phyloP scores from a whole-genome alignment of 2,113 vertebrate species.

The Oceanodroma tethys region DNA sequence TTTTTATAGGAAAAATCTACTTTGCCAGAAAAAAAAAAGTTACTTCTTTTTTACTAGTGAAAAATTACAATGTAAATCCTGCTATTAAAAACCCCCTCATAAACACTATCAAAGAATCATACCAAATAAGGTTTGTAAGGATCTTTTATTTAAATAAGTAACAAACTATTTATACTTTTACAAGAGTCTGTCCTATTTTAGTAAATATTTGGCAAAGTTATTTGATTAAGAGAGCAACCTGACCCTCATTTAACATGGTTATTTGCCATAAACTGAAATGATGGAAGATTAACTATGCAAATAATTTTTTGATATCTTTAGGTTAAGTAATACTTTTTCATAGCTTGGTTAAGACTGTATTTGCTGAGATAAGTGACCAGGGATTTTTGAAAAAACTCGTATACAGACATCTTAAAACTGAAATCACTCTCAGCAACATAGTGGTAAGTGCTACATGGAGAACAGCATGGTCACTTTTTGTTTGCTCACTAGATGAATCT shows the following conservation, averaged over 20 bases:
- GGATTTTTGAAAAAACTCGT: neutral
- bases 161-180: slow-evolving; percentile 83
- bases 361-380: neutral
- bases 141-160: slow-evolving; percentile 81
- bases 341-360: slow-evolving; percentile 4
- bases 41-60: slow-evolving; percentile 36
- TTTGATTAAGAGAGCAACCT: slow-evolving; percentile 78
- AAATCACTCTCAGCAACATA: neutral
- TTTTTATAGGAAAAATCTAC: slow-evolving; percentile 57
- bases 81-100: slow-evolving; percentile 52
- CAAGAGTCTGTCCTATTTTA: slow-evolving; percentile 80
- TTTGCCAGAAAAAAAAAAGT: neutral
- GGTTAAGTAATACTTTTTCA: slow-evolving; percentile 4
- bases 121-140: slow-evolving; percentile 78
- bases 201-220: slow-evolving; percentile 79
- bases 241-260: slow-evolving; percentile 67
- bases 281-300: slow-evolving; percentile 65
- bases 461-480: neutral
- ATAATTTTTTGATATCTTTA: neutral
- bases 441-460: too few relatives aligned
- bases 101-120: slow-evolving; percentile 73
- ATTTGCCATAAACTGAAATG: slow-evolving; percentile 66
- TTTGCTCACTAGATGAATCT: neutral
- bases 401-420: neutral
- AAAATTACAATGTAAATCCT: slow-evolving; percentile 74